Evolutionary conservation across 2,888 invertebrate genomes (phyloP), one percentile per base, ranked within the genome.

Genomic region (Sisyra terminalis): DNA sequence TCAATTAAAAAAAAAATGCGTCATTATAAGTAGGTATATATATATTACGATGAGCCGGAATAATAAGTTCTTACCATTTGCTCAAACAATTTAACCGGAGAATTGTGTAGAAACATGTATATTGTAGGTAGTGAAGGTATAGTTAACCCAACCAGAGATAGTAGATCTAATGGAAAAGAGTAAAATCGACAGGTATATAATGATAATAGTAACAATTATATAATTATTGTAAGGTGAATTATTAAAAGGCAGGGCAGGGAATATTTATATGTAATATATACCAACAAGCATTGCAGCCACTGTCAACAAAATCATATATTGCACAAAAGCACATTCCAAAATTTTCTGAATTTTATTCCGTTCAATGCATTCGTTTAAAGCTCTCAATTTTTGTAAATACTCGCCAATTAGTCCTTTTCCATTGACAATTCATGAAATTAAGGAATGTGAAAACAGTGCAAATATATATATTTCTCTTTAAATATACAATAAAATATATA

Each of bases 41-140:
- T n/a, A n/a, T 14, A 34, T 34, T 14, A 34, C 34, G 34, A 44
- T 41, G 46, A 46, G 63, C 61, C 62, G 62, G 59, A 61, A 61
- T 60, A 63, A 63, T 61, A 62, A 63, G 62, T 62, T 63, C 63
- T 62, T 62, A 63, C 63, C 61, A 63, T 61, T 61, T 61, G 61
- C 61, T 63, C 61, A 63, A 37, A 15, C 14, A 16, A 16, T 37
- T 15, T 37, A 15, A 38, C 11, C 14, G 7, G 17, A 14, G n/a
- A 14, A 15, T 37, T 34, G 13, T 34, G 13, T 14, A 34, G 13
- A 38, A 5, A 17, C n/a, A 16, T 11, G 11, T 15, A 38, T 15
- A 17, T 4, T 38, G 38, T 24, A 24, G 38, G 18, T 38, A 11
- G 38, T 11, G 11, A 11, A 18, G 11, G 38, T 38, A 18, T n/a